Evolutionary conservation across 2,113 vertebrate species (phyloP).

Genomic region (Procavia capensis): DNA sequence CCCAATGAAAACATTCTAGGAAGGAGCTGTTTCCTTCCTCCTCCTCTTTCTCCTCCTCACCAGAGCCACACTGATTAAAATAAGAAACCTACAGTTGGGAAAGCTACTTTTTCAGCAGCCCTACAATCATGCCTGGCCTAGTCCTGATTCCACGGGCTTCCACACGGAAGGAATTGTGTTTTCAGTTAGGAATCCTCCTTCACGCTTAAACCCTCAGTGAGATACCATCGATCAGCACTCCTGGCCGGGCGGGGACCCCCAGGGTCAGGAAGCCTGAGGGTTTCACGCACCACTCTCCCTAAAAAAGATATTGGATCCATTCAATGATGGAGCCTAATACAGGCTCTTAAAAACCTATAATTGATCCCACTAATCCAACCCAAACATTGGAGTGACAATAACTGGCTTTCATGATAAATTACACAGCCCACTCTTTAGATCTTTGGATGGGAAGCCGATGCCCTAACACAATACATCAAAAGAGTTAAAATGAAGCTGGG

Average conservation of each 20-base stretch:
- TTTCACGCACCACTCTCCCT: neutral
- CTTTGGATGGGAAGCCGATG: constrained; percentile 61
- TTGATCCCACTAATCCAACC: constrained; percentile 63
- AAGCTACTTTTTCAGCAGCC: constrained; percentile 23
- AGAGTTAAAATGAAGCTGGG: constrained; percentile 71
- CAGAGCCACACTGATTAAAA: constrained; percentile 82
- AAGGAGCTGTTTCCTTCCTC: constrained; percentile 76
- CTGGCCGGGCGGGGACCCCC: neutral
- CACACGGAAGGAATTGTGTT: constrained; percentile 61
- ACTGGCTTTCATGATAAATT: constrained; percentile 71
- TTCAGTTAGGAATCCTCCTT: constrained; percentile 64
- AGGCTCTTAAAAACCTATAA: constrained; percentile 59
- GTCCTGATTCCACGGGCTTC: constrained; percentile 50
- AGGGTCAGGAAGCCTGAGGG: neutral
- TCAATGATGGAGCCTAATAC: constrained; percentile 21
- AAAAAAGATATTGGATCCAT: constrained; percentile 7
- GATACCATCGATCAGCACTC: neutral
- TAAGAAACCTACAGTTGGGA: constrained; percentile 74
- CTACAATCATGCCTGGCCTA: constrained; percentile 49
- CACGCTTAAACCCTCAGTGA: neutral
- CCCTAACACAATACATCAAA: constrained; percentile 70
- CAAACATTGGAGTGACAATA: constrained; percentile 56
- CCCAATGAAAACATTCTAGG: constrained; percentile 73
- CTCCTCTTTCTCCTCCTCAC: constrained; percentile 59
- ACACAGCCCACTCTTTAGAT: constrained; percentile 51